These are phyloP conservation scores for Mesitornis unicolor DNA, from an alignment of 2,113 vertebrate genomes.

Conservation along the genomic window DNA sequence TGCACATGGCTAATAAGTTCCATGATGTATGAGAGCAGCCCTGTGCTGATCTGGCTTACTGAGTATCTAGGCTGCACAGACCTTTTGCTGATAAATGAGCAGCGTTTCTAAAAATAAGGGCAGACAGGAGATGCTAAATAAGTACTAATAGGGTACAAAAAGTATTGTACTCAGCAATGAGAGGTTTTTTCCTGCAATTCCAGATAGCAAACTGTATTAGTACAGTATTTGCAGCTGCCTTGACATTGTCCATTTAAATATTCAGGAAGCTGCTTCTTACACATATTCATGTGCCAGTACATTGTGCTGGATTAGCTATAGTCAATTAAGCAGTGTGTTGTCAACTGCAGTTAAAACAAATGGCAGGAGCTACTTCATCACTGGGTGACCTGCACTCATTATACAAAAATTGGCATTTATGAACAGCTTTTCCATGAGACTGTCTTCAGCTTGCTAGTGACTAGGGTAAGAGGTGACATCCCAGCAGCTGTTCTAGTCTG, in stretches of 20 bases:
- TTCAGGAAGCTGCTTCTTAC: conserved; percentile 45
- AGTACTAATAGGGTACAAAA: conserved; percentile 22
- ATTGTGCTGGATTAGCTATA: conserved; percentile 40
- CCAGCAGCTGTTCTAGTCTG: neutral
- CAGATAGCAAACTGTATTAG: conserved; percentile 41
- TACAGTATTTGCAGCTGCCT: conserved; percentile 44
- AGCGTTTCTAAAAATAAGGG: neutral
- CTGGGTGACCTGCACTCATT: neutral
- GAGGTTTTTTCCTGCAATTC: conserved; percentile 16
- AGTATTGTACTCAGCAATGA: conserved; percentile 7
- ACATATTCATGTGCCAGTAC: neutral
- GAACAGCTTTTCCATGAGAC: neutral
- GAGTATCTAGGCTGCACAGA: neutral
- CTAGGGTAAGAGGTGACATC: neutral
- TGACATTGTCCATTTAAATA: conserved; percentile 54
- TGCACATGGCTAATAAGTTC: neutral
- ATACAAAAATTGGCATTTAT: neutral
- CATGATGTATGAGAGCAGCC: conserved; percentile 4
- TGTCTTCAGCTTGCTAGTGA: neutral
- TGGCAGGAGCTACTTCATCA: neutral
- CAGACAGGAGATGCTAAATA: conserved; percentile 16
- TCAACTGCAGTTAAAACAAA: conserved; percentile 10
- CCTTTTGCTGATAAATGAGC: conserved; percentile 52
- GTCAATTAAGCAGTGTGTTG: conserved; percentile 2
- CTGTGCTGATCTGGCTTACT: neutral